These are phyloP conservation scores for Odontamblyopus lacepedii DNA, from an alignment of 2,797 vertebrate genomes.

Conservation along the genomic window DNA sequence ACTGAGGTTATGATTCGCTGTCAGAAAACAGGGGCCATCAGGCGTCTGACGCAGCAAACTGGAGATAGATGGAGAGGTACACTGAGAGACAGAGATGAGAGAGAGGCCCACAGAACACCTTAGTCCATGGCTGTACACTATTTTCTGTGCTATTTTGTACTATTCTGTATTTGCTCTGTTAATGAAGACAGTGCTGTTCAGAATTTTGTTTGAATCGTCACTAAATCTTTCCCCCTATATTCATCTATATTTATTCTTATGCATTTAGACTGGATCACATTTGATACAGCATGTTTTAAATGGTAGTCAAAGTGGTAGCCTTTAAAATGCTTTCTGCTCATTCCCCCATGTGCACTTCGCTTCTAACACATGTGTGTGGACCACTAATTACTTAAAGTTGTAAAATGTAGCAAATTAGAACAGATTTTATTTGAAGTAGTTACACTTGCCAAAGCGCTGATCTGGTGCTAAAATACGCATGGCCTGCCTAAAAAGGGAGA, in stretches of 20 bases:
- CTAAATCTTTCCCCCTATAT: neutral
- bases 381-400: constrained; percentile 50
- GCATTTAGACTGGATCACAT: neutral
- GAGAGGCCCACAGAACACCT: neutral
- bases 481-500: constrained; percentile 3
- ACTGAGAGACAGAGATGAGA: constrained; percentile 5
- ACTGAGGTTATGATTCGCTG: constrained; percentile 65
- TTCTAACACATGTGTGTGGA: constrained; percentile 33
- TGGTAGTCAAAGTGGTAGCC: neutral
- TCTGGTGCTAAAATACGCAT: constrained; percentile 27
- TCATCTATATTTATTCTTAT: neutral
- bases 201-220: neutral
- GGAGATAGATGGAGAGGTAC: constrained; percentile 30
- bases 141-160: neutral
- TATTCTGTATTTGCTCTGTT: neutral
- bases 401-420: constrained; percentile 63
- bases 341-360: constrained; percentile 9
- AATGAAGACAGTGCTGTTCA: neutral
- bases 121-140: neutral
- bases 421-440: constrained; percentile 53
- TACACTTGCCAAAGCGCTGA: constrained; percentile 41
- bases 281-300: constrained; percentile 3
- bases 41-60: constrained; percentile 33
- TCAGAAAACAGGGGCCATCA: constrained; percentile 36
- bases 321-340: constrained; percentile 2